phyloP scores from a whole-genome alignment of 2,797 vertebrate genomes.

The Hemibagrus guttatus region DNA sequence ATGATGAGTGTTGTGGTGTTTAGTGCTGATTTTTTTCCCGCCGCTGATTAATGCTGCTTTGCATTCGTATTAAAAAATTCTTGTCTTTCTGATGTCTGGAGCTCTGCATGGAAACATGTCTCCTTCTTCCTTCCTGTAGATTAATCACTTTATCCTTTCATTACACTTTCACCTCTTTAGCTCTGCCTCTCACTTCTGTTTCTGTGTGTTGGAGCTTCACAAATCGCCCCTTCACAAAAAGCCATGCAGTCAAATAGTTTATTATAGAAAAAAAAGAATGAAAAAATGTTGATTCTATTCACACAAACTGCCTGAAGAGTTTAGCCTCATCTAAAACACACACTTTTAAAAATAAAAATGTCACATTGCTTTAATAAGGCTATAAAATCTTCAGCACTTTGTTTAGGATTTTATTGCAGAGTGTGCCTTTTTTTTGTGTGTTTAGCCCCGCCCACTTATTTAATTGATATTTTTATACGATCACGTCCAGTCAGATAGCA shows the following conservation, averaged over 20 bases:
- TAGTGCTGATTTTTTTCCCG: no score
- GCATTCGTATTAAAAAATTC: conserved; percentile 2
- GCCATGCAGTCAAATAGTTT: neutral
- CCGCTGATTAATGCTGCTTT: neutral
- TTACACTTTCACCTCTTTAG: neutral
- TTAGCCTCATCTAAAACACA: neutral
- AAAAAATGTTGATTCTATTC: neutral
- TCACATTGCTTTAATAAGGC: no score
- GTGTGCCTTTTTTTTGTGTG: neutral
- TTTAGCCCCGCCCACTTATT: neutral
- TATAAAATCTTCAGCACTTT: no score
- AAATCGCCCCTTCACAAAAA: neutral
- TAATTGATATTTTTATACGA: neutral
- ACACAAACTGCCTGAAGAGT: neutral
- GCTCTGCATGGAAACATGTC: conserved; percentile 17
- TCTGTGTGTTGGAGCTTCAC: neutral
- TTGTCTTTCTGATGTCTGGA: neutral
- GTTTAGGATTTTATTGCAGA: neutral
- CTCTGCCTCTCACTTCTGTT: neutral
- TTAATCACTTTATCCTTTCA: neutral
- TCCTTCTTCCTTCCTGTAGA: neutral
- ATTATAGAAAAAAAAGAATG: neutral
- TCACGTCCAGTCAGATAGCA: neutral
- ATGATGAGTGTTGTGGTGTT: neutral
- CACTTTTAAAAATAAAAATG: no score